phyloP scores from a whole-genome alignment of 2,888 invertebrate genomes.

The Plemyria rubiginata region DNA sequence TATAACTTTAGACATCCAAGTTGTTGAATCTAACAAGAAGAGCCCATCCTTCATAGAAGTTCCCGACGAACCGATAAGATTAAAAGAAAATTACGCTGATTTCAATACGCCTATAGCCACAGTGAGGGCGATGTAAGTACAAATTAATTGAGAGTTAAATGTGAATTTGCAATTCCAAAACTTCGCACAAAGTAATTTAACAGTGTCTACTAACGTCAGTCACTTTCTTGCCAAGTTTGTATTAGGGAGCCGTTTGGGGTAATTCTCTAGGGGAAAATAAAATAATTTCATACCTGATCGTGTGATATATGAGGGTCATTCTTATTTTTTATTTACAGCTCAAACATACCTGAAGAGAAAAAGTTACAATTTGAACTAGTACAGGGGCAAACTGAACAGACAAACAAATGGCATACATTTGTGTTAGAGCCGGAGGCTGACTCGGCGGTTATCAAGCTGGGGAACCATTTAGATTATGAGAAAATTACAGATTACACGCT shows the following conservation, averaged over 20 bases:
- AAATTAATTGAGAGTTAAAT: slow-evolving; percentile 44
- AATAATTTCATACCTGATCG: slow-evolving; percentile 32
- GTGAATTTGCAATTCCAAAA: slow-evolving; percentile 42
- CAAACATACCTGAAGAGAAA: slow-evolving; percentile 90
- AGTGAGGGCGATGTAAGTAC: slow-evolving; percentile 88
- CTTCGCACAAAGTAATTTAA: slow-evolving; percentile 37
- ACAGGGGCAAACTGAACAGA: slow-evolving; percentile 93
- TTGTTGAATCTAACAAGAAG: slow-evolving; percentile 95
- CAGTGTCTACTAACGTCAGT: slow-evolving; percentile 35
- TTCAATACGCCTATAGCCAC: slow-evolving; percentile 89
- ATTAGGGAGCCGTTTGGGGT: slow-evolving; percentile 27
- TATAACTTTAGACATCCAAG: slow-evolving; percentile 92
- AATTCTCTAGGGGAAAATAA: slow-evolving; percentile 29
- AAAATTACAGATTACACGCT: slow-evolving; percentile 92
- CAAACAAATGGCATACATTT: slow-evolving; percentile 92
- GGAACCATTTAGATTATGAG: slow-evolving; percentile 92
- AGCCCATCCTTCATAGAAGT: slow-evolving; percentile 89
- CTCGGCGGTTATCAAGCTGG: slow-evolving; percentile 90
- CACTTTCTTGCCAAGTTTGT: slow-evolving; percentile 34
- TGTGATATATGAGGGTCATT: slow-evolving; percentile 37
- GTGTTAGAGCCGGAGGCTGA: slow-evolving; percentile 88
- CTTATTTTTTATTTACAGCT: slow-evolving; percentile 70
- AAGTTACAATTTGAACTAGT: slow-evolving; percentile 92
- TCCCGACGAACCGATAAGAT: slow-evolving; percentile 85
- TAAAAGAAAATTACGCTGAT: slow-evolving; percentile 90